Percentiles rank a stretch among this genome's conserved stretches.
These are phyloP conservation scores for Gonioctena quinquepunctata DNA, from an alignment of 1,140 invertebrate species.

Conservation along the genomic window DNA sequence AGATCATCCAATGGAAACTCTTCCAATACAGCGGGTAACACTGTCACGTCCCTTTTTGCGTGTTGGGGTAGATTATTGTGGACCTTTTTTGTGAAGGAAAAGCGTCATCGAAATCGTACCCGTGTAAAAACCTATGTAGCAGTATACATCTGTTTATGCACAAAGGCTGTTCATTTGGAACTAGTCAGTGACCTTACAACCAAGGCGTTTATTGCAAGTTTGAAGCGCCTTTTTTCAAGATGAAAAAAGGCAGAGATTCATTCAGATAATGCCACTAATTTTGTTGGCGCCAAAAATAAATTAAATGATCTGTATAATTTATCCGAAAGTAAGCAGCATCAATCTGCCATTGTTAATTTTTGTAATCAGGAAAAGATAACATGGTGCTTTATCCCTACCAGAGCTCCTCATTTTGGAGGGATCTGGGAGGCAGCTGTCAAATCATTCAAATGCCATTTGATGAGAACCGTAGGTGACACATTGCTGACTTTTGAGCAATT, in stretches of 20 bases:
- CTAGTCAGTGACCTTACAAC: not conserved
- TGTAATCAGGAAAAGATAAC: not conserved
- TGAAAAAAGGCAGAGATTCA: slow-evolving; percentile 21
- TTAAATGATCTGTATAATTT: slow-evolving; percentile 11
- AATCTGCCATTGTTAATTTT: slow-evolving; percentile 34
- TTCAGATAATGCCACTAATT: slow-evolving; percentile 39
- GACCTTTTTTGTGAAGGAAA: slow-evolving; percentile 17
- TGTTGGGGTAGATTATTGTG: slow-evolving; percentile 7
- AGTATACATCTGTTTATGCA: not conserved
- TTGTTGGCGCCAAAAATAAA: slow-evolving; percentile 30
- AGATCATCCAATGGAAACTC: slow-evolving; percentile 18
- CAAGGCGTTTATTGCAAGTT: not conserved
- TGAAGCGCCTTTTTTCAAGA: not conserved
- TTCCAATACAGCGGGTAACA: slow-evolving; percentile 6
- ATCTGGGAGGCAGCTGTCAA: slow-evolving; percentile 6
- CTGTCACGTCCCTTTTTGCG: slow-evolving; percentile 34
- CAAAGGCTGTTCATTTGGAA: not conserved
- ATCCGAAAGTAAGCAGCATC: not conserved
- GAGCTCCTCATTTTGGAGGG: not conserved
- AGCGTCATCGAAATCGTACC: not conserved
- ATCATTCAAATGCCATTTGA: not conserved
- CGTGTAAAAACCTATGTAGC: not conserved
- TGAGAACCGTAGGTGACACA: not conserved
- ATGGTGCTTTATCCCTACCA: slow-evolving; percentile 51
- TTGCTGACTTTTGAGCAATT: not conserved